phyloP scores from a whole-genome alignment of 2,113 vertebrate genomes.

The Sylvietta virens region DNA sequence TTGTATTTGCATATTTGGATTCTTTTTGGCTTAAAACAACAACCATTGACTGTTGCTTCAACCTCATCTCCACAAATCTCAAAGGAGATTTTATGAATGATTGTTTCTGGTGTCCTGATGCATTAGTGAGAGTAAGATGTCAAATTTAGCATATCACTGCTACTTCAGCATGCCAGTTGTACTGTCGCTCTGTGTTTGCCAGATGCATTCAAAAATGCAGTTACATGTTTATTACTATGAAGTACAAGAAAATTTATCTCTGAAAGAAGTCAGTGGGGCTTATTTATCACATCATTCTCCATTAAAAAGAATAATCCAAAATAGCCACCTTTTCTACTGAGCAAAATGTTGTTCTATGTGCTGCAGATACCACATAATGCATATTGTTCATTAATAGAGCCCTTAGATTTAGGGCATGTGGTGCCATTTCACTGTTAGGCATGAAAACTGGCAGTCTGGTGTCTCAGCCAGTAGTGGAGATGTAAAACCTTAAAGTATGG shows the following conservation, averaged over 20 bases:
- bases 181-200: not conserved
- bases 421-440: not conserved
- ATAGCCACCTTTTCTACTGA: not conserved
- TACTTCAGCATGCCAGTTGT: conserved; percentile 26
- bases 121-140: not conserved
- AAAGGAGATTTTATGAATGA: conserved; percentile 30
- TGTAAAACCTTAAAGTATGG: not conserved
- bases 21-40: not conserved
- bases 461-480: not conserved
- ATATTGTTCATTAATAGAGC: not conserved
- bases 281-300: not conserved
- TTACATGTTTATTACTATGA: not conserved
- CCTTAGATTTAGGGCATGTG: not conserved
- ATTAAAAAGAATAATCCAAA: not conserved
- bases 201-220: not conserved
- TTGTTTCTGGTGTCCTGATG: conserved; percentile 1
- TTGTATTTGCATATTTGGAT: not conserved
- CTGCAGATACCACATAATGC: not conserved
- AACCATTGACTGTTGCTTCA: not conserved
- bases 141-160: conserved; percentile 20
- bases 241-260: not conserved
- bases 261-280: not conserved
- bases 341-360: not conserved
- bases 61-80: not conserved
- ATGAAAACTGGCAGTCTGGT: not conserved